A percentile compares a stretch with the other conserved stretches of the same genome.
These are phyloP conservation scores for Radopholus similis DNA, from an alignment of 1,140 invertebrate species.

Conservation along the genomic window DNA sequence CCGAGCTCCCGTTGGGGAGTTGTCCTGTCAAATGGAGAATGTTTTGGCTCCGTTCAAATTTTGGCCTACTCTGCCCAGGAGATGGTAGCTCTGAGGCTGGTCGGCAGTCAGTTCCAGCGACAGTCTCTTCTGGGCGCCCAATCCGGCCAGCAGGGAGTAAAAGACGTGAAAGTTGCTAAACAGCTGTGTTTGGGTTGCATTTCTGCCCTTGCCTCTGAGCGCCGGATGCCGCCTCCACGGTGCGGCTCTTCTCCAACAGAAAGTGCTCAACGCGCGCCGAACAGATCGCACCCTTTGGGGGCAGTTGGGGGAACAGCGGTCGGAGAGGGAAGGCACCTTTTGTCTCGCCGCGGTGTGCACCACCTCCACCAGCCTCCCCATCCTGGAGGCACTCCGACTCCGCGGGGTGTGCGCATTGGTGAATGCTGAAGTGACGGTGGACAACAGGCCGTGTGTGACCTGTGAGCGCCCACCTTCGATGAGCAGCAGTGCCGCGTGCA, in stretches of 20 bases:
- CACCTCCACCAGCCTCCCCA: conserved; percentile 96
- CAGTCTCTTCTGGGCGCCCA: conserved; percentile 80
- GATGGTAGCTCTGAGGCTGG: not conserved
- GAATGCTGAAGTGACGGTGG: conserved; percentile 72
- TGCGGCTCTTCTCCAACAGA: conserved; percentile 90
- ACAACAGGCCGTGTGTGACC: conserved; percentile 44
- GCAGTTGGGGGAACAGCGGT: too few relatives aligned
- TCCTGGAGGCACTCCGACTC: conserved; percentile 94
- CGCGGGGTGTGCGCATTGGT: conserved; percentile 97
- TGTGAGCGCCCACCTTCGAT: too few relatives aligned
- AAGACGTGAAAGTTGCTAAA: conserved; percentile 91
- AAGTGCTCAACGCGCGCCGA: conserved; percentile 95
- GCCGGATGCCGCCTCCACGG: conserved; percentile 76
- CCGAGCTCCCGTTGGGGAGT: not conserved
- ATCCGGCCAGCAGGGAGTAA: conserved; percentile 91
- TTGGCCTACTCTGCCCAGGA: not conserved
- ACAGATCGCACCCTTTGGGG: too few relatives aligned
- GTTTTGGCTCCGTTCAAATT: not conserved
- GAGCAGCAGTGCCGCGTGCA: conserved; percentile 80
- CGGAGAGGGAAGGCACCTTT: not conserved
- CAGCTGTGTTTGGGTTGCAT: not conserved
- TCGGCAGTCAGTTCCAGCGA: conserved; percentile 70
- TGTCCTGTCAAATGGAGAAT: not conserved
- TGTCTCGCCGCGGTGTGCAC: not conserved
- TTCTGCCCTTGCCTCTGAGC: conserved; percentile 22